phyloP scores from a whole-genome alignment of 1,140 invertebrate genomes.

The Antheraea pernyi region DNA sequence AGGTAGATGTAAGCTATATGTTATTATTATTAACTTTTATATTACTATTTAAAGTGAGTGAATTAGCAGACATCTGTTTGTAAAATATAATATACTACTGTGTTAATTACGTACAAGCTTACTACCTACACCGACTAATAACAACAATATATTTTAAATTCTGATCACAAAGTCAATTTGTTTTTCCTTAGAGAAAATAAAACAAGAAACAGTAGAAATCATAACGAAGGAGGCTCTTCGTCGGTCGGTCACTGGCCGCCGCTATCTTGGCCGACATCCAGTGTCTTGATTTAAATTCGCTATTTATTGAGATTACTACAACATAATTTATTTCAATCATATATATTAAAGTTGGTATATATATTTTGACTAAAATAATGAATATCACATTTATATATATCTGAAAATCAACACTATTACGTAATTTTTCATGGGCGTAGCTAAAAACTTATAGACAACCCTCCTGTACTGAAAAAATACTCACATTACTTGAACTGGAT shows the following conservation, averaged over 20 bases:
- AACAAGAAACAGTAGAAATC: constrained; percentile 58
- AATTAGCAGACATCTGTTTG: no score
- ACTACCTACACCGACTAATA: neutral
- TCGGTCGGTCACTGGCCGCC: constrained; percentile 10
- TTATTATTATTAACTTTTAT: no score
- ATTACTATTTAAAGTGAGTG: no score
- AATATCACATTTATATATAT: no score
- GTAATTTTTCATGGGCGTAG: no score
- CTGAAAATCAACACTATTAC: no score
- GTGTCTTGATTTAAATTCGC: constrained; percentile 56
- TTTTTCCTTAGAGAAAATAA: constrained; percentile 63
- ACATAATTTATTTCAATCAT: constrained; percentile 29
- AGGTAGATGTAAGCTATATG: no score
- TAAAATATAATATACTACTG: no score
- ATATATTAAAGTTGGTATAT: constrained; percentile 15
- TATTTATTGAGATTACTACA: constrained; percentile 40
- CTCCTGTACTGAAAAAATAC: no score
- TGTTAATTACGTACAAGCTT: neutral
- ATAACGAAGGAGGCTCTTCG: constrained; percentile 40
- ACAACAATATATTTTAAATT: constrained; percentile 34
- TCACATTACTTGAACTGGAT: no score
- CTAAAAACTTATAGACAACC: no score
- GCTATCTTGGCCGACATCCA: constrained; percentile 51
- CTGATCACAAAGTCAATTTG: constrained; percentile 55
- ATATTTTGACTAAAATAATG: neutral